phyloP scores from a whole-genome alignment of 2,888 invertebrate genomes.

The Drosophila macrospina region DNA sequence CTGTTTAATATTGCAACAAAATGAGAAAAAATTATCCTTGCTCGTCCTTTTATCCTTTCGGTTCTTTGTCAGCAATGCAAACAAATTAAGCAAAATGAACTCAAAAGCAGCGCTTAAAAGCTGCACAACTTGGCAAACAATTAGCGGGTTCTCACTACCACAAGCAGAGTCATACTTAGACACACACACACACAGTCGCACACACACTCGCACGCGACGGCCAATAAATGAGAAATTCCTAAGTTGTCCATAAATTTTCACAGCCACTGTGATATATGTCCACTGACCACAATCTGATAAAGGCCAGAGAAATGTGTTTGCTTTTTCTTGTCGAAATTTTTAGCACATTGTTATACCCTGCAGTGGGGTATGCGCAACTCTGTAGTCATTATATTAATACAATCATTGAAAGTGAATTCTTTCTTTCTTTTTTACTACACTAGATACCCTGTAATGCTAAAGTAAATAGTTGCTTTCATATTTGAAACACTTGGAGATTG shows the following conservation, averaged over 20 bases:
- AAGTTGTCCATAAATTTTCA: constrained; percentile 62
- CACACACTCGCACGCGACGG: constrained; percentile 7
- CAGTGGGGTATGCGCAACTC: neutral
- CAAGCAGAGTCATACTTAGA: neutral
- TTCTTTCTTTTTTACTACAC: too few species aligned
- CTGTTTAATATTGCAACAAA: constrained; percentile 71
- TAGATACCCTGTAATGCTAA: too few species aligned
- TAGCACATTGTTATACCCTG: constrained; percentile 23
- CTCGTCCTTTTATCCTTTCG: neutral
- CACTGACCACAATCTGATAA: constrained; percentile 49
- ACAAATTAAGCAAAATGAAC: constrained; percentile 61
- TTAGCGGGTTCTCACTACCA: constrained; percentile 36
- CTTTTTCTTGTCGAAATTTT: constrained; percentile 16
- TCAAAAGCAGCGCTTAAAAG: constrained; percentile 28
- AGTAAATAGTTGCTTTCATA: too few species aligned
- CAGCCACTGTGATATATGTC: constrained; percentile 55
- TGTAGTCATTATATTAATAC: too few species aligned
- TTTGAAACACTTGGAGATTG: too few species aligned
- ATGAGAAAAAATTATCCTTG: constrained; percentile 16
- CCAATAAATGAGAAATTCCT: constrained; percentile 72
- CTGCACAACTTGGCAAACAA: constrained; percentile 56
- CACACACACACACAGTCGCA: neutral
- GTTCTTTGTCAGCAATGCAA: constrained; percentile 37
- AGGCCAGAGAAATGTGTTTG: constrained; percentile 24
- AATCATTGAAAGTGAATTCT: too few species aligned